These are phyloP conservation scores for Oncopodura yosiiana DNA, from an alignment of 1,140 invertebrate genomes.

Conservation along the genomic window DNA sequence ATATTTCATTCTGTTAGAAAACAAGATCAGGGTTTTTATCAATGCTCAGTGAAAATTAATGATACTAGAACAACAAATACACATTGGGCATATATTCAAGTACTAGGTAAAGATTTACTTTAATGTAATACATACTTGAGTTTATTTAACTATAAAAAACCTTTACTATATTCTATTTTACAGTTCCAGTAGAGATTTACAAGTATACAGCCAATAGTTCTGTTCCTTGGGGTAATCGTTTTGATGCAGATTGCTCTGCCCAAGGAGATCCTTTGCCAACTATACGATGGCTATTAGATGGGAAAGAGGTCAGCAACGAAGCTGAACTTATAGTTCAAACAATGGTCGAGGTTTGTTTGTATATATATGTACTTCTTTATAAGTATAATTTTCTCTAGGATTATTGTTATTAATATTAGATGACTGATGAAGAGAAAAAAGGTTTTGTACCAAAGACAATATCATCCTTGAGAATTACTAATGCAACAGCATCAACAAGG, in stretches of 20 bases:
- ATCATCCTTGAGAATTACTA: constrained; percentile 30
- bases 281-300: constrained; percentile 28
- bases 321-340: constrained; percentile 28
- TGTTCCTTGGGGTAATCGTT: constrained; percentile 27
- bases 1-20: constrained; percentile 24
- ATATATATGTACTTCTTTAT: not conserved
- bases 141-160: not conserved
- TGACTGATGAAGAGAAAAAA: constrained; percentile 8
- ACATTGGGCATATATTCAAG: constrained; percentile 31
- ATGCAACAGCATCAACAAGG: constrained; percentile 23
- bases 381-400: not conserved
- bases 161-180: constrained; percentile 5
- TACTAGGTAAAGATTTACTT: constrained; percentile 16
- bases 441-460: constrained; percentile 25
- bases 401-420: not conserved
- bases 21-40: constrained; percentile 32
- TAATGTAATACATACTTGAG: not conserved
- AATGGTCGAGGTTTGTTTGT: constrained; percentile 22
- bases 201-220: constrained; percentile 31
- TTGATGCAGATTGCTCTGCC: constrained; percentile 33
- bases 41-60: constrained; percentile 28
- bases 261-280: constrained; percentile 31
- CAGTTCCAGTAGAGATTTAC: constrained; percentile 28
- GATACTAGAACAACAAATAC: constrained; percentile 23
- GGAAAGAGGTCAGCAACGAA: constrained; percentile 24